Conservation (phyloP, 2,888 invertebrate species). For the Drosophila pegasa region DNA sequence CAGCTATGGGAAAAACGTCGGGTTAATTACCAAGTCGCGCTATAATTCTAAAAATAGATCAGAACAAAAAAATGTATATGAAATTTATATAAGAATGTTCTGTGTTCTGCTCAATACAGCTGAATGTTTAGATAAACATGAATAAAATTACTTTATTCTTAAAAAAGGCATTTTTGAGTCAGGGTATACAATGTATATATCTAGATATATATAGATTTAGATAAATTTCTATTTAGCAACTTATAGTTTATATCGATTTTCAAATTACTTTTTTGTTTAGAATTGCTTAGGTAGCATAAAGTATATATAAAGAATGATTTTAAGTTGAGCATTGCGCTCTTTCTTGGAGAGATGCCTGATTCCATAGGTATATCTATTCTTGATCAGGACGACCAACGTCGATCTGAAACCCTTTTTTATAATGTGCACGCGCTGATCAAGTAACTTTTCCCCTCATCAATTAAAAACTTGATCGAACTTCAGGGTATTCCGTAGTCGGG, state of each 20-base stretch:
- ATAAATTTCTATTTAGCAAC: neutral
- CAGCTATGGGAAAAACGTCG: conserved; percentile 30
- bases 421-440: neutral
- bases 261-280: neutral
- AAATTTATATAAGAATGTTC: conserved; percentile 8
- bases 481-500: neutral
- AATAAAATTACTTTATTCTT: neutral
- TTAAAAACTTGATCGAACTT: neutral
- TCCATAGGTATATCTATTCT: too few relatives aligned
- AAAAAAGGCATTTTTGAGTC: neutral
- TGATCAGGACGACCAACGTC: too few relatives aligned
- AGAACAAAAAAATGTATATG: neutral
- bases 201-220: too few relatives aligned
- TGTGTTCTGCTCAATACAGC: neutral
- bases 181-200: neutral
- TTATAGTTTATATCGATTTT: neutral
- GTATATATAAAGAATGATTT: neutral
- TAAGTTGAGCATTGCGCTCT: neutral
- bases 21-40: conserved; percentile 33
- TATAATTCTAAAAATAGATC: conserved; percentile 41
- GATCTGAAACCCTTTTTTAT: neutral
- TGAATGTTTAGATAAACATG: conserved; percentile 4
- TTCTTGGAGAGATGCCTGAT: too few relatives aligned
- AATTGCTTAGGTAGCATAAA: neutral
- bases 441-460: neutral